These are phyloP conservation scores for Phania funesta DNA, from an alignment of 2,888 invertebrate species.

Conservation along the genomic window DNA sequence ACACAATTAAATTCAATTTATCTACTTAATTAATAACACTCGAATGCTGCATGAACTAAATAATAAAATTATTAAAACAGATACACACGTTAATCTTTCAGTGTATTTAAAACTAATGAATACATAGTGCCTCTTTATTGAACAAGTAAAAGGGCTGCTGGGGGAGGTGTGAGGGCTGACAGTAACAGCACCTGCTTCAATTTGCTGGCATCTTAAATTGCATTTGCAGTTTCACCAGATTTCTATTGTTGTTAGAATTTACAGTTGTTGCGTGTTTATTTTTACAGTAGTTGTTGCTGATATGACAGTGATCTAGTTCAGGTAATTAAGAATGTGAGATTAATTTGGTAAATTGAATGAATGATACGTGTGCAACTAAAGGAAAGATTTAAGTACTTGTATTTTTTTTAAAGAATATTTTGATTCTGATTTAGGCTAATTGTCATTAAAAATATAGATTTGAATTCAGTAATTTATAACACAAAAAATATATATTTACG, in stretches of 20 bases:
- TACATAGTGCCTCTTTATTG: not conserved
- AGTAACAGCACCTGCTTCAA: slow-evolving; percentile 23
- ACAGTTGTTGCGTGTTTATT: slow-evolving; percentile 26
- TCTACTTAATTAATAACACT: slow-evolving; percentile 65
- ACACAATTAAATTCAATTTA: slow-evolving; percentile 68
- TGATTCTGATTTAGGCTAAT: no score
- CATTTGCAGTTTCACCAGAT: slow-evolving; percentile 57
- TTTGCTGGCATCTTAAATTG: slow-evolving; percentile 9
- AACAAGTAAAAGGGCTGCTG: not conserved
- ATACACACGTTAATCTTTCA: slow-evolving; percentile 14
- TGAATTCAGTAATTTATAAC: no score
- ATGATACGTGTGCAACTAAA: no score
- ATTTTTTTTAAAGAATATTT: no score
- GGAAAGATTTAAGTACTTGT: no score
- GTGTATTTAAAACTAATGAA: slow-evolving; percentile 10
- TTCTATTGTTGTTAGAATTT: slow-evolving; percentile 47
- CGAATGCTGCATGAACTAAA: slow-evolving; percentile 36
- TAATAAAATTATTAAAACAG: slow-evolving; percentile 9
- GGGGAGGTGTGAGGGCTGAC: not conserved
- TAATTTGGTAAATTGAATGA: slow-evolving; percentile 32
- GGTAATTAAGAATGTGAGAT: slow-evolving; percentile 54
- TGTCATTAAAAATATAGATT: no score
- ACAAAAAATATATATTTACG: no score
- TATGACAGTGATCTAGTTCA: slow-evolving; percentile 65
- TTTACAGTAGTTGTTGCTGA: not conserved